phyloP scores from a whole-genome alignment of 2,888 invertebrate genomes.

The Drosophila mulleri region DNA sequence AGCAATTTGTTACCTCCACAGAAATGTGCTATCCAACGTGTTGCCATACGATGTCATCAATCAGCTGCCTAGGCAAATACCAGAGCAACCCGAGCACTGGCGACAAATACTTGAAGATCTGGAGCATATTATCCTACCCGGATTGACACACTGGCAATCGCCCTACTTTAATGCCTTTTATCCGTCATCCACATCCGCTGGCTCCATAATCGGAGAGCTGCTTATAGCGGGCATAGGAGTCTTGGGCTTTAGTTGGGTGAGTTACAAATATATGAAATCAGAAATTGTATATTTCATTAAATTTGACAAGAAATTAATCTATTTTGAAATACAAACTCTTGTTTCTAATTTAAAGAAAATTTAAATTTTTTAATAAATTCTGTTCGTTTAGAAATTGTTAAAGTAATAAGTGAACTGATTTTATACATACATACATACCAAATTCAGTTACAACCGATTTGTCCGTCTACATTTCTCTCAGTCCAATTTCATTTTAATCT shows the following conservation, averaged over 20 bases:
- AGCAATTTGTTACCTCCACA: constrained; percentile 40
- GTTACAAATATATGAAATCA: constrained; percentile 22
- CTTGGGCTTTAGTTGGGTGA: constrained; percentile 79
- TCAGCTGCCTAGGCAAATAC: constrained; percentile 68
- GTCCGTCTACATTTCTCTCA: too few species aligned
- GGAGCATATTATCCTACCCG: constrained; percentile 73
- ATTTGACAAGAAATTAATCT: background rate
- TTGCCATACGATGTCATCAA: constrained; percentile 66
- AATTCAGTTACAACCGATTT: too few species aligned
- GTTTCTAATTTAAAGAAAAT: too few species aligned
- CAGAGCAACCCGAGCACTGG: constrained; percentile 78
- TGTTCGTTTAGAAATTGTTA: too few species aligned
- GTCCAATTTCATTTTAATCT: too few species aligned
- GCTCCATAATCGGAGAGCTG: constrained; percentile 78
- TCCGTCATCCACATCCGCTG: constrained; percentile 74
- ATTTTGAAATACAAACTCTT: too few species aligned
- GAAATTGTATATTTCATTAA: background rate
- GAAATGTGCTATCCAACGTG: constrained; percentile 69
- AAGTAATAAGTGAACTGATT: too few species aligned
- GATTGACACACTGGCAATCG: constrained; percentile 79
- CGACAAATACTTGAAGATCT: constrained; percentile 68
- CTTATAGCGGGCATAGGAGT: constrained; percentile 77
- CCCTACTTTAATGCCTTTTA: constrained; percentile 78
- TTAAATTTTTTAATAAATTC: too few species aligned
- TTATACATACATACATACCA: too few species aligned